phyloP scores from a whole-genome alignment of 1,140 invertebrate species.

The Apis laboriosa region DNA sequence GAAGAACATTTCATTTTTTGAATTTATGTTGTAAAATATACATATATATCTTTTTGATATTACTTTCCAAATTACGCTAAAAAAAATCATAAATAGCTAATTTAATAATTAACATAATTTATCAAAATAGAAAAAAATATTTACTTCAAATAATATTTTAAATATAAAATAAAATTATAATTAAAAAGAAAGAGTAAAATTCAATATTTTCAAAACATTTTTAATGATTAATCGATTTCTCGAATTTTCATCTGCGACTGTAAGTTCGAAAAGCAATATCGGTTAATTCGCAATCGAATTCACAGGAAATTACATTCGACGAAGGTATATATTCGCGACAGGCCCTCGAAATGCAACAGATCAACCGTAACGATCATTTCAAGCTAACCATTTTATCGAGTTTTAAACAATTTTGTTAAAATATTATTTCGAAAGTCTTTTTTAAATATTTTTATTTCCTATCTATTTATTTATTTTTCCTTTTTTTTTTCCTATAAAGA shows the following conservation, averaged over 20 bases:
- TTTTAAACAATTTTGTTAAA: slow-evolving; percentile 17
- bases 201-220: background rate
- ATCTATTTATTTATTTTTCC: background rate
- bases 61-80: background rate
- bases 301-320: slow-evolving; percentile 20
- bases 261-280: slow-evolving; percentile 25
- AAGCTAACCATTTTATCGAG: background rate
- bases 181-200: background rate
- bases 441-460: background rate
- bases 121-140: background rate
- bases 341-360: slow-evolving; percentile 10
- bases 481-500: background rate
- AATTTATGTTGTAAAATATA: too few species aligned
- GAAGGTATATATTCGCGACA: slow-evolving; percentile 5
- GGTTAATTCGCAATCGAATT: slow-evolving; percentile 30
- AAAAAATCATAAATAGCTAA: too few species aligned
- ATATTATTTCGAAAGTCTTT: background rate
- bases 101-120: background rate
- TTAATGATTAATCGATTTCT: background rate
- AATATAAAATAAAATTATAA: background rate
- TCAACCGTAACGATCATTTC: slow-evolving; percentile 27
- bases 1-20: background rate
- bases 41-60: background rate
- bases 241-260: slow-evolving; percentile 12
- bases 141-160: background rate